phyloP scores from a whole-genome alignment of 2,888 invertebrate species.

The Volucella inflata region DNA sequence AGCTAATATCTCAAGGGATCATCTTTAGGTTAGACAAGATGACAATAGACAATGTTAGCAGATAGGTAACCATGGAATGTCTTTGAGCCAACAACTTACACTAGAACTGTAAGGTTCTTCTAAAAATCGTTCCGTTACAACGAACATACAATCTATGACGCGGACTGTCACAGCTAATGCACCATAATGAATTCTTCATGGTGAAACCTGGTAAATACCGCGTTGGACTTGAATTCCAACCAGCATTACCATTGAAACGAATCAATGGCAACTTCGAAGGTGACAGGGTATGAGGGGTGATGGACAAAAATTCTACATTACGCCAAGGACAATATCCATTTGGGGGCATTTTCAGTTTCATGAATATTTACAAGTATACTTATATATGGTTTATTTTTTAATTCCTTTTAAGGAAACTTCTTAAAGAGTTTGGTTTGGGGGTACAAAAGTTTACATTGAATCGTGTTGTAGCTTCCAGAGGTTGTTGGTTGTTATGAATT shows the following conservation, averaged over 20 bases:
- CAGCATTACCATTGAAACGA: constrained; percentile 47
- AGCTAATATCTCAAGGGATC: no score
- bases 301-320: background rate
- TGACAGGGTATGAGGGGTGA: background rate
- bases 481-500: constrained; percentile 7
- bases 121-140: background rate
- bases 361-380: constrained; percentile 26
- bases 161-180: constrained; percentile 6
- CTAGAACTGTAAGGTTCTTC: no score
- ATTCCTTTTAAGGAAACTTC: constrained; percentile 11
- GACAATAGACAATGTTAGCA: no score
- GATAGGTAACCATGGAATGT: no score
- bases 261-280: constrained; percentile 20
- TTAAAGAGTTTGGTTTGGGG: constrained; percentile 17
- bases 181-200: constrained; percentile 46
- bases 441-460: constrained; percentile 23
- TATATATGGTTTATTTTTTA: background rate
- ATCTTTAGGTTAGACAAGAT: no score
- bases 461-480: background rate
- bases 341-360: background rate
- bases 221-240: constrained; percentile 52
- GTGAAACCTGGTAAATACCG: constrained; percentile 21
- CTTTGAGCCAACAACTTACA: no score
- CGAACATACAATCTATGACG: background rate
- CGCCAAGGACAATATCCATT: background rate